These are phyloP conservation scores for Haliclystus octoradiatus DNA, from an alignment of 30 jellyfish, hydroid and myxozoan species.

Conservation along the genomic window DNA sequence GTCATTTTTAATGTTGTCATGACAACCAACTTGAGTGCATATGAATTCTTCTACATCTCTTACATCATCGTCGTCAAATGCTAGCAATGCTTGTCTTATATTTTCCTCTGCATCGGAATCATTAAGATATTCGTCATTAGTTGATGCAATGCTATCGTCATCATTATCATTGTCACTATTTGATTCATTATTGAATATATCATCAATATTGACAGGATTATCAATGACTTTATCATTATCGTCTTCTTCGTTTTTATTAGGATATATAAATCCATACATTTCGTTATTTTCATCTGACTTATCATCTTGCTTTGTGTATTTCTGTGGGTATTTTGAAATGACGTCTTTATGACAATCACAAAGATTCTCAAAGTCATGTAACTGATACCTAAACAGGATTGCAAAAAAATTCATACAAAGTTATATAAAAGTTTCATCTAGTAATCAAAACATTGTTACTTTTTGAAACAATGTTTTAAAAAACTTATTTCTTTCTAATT, in stretches of 20 bases:
- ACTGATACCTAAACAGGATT: not conserved
- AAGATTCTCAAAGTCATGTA: not conserved
- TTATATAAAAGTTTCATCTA: too few species aligned
- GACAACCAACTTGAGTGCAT: not conserved
- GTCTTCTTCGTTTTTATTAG: not conserved
- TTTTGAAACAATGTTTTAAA: too few species aligned
- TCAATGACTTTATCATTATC: conserved; percentile 10
- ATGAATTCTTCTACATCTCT: not conserved
- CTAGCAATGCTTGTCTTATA: not conserved
- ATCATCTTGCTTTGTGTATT: not conserved
- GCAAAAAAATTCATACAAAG: too few species aligned
- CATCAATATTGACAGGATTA: conserved; percentile 11
- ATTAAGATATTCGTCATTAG: too few species aligned
- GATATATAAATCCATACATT: not conserved
- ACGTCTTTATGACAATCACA: not conserved
- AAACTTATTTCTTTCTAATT: too few species aligned
- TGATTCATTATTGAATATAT: not conserved
- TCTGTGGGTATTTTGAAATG: not conserved
- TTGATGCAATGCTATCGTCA: conserved; percentile 14
- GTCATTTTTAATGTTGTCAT: not conserved
- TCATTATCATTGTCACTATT: conserved; percentile 4
- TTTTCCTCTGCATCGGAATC: not conserved
- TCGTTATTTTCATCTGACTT: too few species aligned
- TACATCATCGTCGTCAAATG: not conserved
- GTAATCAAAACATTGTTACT: too few species aligned